Conservation (phyloP, 2,113 vertebrate genomes). For the Jacana jacana region DNA sequence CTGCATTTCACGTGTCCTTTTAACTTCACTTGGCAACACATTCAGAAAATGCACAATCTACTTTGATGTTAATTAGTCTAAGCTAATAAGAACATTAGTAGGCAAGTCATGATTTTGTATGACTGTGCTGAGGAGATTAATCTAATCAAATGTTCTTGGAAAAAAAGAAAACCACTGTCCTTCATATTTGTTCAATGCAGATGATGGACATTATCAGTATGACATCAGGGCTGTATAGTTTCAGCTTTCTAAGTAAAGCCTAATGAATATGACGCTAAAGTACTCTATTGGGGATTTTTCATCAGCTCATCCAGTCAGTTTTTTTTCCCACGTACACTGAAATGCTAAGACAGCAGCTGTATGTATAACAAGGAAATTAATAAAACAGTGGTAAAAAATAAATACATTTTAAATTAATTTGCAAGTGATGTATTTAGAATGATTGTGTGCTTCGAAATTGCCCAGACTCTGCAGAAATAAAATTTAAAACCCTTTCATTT, state of each 20-base stretch:
- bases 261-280: neutral
- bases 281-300: neutral
- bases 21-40: constrained; percentile 8
- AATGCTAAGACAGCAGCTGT: constrained; percentile 31
- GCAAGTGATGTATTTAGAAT: neutral
- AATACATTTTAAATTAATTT: constrained; percentile 6
- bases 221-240: neutral
- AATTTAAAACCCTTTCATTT: neutral
- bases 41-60: constrained; percentile 18
- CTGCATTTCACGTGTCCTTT: constrained; percentile 5
- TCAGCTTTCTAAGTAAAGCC: constrained; percentile 8
- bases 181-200: neutral
- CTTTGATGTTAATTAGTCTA: constrained; percentile 54
- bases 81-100: constrained; percentile 38
- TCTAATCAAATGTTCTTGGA: neutral
- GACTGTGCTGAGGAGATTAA: constrained; percentile 26
- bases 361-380: neutral
- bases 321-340: constrained; percentile 1
- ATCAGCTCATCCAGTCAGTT: neutral
- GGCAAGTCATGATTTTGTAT: constrained; percentile 24
- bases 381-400: constrained; percentile 3
- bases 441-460: neutral
- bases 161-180: neutral
- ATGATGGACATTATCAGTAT: neutral
- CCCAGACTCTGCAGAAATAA: neutral